phyloP scores from a whole-genome alignment of 2,113 vertebrate genomes.

The Picathartes gymnocephalus region DNA sequence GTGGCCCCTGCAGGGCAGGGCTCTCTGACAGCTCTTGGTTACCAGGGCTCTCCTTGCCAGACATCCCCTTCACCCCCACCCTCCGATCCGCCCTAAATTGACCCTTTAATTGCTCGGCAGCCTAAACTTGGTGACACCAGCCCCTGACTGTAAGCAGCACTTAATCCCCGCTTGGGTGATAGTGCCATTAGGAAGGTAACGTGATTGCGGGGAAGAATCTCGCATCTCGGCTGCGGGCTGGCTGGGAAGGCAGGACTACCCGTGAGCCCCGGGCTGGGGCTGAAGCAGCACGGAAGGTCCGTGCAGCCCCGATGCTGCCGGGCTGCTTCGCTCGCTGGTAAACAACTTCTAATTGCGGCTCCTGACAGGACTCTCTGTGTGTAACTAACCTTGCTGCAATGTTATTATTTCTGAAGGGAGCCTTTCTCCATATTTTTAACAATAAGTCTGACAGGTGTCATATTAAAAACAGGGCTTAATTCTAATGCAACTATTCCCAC shows the following conservation, averaged over 20 bases:
- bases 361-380: constrained; percentile 49
- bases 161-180: constrained; percentile 1
- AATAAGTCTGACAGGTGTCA: constrained; percentile 69
- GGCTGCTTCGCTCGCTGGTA: background rate
- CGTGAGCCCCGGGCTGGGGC: background rate
- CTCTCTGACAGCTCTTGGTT: background rate
- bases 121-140: background rate
- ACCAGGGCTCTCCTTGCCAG: background rate
- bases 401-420: constrained; percentile 65
- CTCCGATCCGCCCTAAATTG: background rate
- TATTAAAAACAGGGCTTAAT: constrained; percentile 63
- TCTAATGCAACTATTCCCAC: constrained; percentile 46
- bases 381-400: constrained; percentile 49
- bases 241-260: background rate
- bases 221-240: background rate
- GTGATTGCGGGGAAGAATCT: background rate
- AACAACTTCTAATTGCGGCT: constrained; percentile 66
- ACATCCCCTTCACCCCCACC: background rate
- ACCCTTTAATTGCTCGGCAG: constrained; percentile 7
- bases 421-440: constrained; percentile 44
- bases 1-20: background rate
- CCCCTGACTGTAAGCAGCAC: background rate
- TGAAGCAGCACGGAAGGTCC: background rate
- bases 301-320: background rate
- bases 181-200: background rate